Conservation (phyloP, 1,140 invertebrate species). For the Panagrolaimus sp. region DNA sequence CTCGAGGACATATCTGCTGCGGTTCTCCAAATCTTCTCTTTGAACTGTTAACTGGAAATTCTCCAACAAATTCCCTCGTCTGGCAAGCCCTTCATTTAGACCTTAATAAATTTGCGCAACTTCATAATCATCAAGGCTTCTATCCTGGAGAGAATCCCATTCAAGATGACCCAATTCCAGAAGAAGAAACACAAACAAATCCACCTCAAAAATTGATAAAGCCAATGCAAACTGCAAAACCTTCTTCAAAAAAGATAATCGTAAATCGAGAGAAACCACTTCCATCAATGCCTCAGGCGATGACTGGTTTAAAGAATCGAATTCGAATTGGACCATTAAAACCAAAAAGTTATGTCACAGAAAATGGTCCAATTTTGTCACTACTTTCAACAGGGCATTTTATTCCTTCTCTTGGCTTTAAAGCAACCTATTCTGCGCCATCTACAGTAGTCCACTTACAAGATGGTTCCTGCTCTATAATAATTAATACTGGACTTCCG, state of each 20-base stretch:
- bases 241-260: neutral
- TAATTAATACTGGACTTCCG: conserved; percentile 6
- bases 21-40: neutral
- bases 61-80: neutral
- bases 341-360: neutral
- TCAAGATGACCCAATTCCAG: neutral
- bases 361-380: conserved; percentile 7
- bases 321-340: neutral
- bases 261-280: neutral
- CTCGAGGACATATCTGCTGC: neutral
- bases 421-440: neutral
- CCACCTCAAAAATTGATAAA: conserved; percentile 8
- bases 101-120: conserved; percentile 5
- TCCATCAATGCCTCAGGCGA: neutral
- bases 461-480: neutral
- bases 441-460: neutral
- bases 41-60: neutral
- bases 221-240: neutral
- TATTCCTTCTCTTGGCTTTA: neutral
- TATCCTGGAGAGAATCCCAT: neutral
- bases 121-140: neutral
- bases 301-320: neutral
- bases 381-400: neutral
- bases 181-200: neutral
- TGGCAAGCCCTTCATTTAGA: neutral